Evolutionary conservation across 1,140 invertebrate genomes (phyloP), one percentile per base, ranked within the genome.

Genomic region (Lepidurus packardi): DNA sequence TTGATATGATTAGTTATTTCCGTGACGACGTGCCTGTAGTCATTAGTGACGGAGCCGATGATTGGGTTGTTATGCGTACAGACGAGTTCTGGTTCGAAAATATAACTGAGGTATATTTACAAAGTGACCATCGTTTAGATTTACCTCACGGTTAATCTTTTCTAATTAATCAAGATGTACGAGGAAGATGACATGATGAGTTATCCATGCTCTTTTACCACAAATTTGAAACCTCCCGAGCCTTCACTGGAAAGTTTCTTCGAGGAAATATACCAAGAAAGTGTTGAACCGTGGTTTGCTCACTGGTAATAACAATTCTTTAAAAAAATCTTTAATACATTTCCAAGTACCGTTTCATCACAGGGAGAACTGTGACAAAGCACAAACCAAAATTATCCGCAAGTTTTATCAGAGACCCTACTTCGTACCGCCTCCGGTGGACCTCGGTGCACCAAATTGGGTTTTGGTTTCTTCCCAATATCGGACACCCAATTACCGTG

Each of bases 401-500:
- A 73, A 73, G 43, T 78, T 78, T 47, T 78, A 78, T 34, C 16
- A 73, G 41, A 73, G 78, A 34, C 78, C 78, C 73, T 78, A 78
- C 44, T 78, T 78, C 21, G 53, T 75, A 8, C 45, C 78, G n/a
- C 41, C 73, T 9, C 25, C 73, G n/a, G 21, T 78, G 2, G 78
- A 78, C 43, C 25, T 78, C 13, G 74, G 73, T 43, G 74, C 45
- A 16, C 44, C 74, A 25, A 78, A 78, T 25, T 78, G 78, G 78
- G 44, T 78, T 41, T 74, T 78, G 0, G 73, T 78, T 74, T 78
- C 78, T 7, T 74, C 65, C 16, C 73, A 16, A 0, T 78, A 78
- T 44, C 41, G 25, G 25, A 24, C 78, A 7, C 41, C 24, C 5
- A 24, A 42, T 34, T 78, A 75, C 43, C 43, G 73, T n/a, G 42